Base-by-base conservation (phyloP, 2,797 vertebrate genomes). In the Peromyscus melanophrys region DNA sequence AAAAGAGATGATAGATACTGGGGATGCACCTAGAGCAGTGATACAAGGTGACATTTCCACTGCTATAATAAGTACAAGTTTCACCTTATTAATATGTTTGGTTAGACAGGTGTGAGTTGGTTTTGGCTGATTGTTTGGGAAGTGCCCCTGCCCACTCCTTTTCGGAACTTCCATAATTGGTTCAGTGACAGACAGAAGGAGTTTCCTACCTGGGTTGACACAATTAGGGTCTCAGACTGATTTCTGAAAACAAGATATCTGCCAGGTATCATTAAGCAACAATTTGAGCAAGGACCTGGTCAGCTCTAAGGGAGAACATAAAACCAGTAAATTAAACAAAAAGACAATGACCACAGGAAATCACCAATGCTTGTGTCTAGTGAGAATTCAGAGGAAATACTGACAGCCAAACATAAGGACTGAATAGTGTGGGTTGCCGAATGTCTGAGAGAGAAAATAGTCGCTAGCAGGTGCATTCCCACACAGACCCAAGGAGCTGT, bases 121-220 rank as follows among this genome's bases (percentile, higher is more conserved):
- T 95, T 97, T 96, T 19, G 52, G 86, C 61, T 3, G 23, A 85
- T 16, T 63, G 13, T 16, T 8, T 89, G 49, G 67, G 49, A 84
- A 88, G 69, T 4, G n/a, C 0, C 81, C 78, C 85, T 57, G 37
- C 52, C 71, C 0, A 0, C 3, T 5, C 9, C 11, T 63, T 94
- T 96, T 95, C 7, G 89, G 63, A 4, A 5, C 46, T 88, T 89
- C 73, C 77, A 67, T 11, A 91, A 83, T 27, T 71, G 4, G 59
- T 67, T 92, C 95, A 87, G 19, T 25, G 34, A 3, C 90, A 89
- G 8, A 88, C 16, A 13, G 49, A 81, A 59, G 23, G 90, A 96
- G 65, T 6, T 59, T 16, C 52, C 59, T 23, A 25, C 21, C 57
- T 49, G 52, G 34, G 25, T 88, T 65, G 29, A 71, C 57, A 86